phyloP scores from a whole-genome alignment of 2,113 vertebrate genomes.

The Axis porcinus region DNA sequence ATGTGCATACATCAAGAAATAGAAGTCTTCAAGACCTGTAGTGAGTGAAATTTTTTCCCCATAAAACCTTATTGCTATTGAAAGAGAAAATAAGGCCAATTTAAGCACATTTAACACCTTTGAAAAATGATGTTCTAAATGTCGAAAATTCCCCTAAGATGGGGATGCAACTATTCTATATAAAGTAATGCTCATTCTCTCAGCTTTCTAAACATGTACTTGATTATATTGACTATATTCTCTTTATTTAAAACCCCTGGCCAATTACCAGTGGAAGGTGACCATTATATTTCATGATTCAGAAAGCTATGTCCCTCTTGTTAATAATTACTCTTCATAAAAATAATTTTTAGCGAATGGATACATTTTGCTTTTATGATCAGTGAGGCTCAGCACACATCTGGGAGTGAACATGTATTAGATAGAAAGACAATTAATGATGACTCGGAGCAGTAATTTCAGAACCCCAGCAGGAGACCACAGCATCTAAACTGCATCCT shows the following conservation, averaged over 20 bases:
- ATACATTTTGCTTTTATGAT: conserved; percentile 73
- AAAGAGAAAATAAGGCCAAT: conserved; percentile 40
- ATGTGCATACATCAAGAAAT: background rate
- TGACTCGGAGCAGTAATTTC: conserved; percentile 78
- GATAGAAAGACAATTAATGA: conserved; percentile 78
- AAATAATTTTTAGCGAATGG: conserved; percentile 64
- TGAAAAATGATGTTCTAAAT: conserved; percentile 18
- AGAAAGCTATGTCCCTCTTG: conserved; percentile 49
- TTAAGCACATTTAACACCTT: background rate
- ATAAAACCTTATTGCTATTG: background rate
- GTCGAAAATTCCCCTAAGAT: conserved; percentile 27
- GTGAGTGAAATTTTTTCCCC: background rate
- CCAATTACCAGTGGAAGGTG: conserved; percentile 46
- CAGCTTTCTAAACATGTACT: conserved; percentile 42
- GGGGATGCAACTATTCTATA: background rate
- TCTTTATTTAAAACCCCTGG: conserved; percentile 42
- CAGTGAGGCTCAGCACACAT: conserved; percentile 65
- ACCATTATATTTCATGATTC: conserved; percentile 49
- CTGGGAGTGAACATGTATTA: conserved; percentile 76
- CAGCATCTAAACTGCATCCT: conserved; percentile 72
- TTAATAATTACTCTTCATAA: conserved; percentile 65
- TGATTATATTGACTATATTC: conserved; percentile 25
- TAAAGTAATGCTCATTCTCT: background rate
- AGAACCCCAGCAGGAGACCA: conserved; percentile 76
- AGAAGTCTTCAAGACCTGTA: background rate